Percentiles rank a stretch among this genome's conserved stretches.
Evolutionary conservation across 2,113 vertebrate species (phyloP).

Genomic region (Atherinomorus stipes): DNA sequence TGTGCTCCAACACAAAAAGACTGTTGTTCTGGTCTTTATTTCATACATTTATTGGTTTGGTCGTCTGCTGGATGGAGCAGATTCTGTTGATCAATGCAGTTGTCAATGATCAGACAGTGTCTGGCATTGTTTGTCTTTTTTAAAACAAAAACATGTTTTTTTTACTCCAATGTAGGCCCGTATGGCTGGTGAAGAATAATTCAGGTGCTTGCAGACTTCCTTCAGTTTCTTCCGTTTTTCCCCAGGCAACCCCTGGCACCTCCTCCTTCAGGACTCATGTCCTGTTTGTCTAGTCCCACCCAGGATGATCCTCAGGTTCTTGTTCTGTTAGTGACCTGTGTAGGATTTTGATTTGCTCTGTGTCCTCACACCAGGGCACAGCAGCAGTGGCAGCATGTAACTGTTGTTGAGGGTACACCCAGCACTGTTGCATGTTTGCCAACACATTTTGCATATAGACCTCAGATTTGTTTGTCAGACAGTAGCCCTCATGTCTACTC

Average conservation of each 20-base stretch:
- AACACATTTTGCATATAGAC: constrained; percentile 83
- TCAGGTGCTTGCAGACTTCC: constrained; percentile 29
- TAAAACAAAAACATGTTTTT: neutral
- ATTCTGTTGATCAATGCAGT: constrained; percentile 1
- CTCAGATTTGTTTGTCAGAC: constrained; percentile 86
- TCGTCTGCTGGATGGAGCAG: constrained; percentile 14
- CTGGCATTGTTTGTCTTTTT: neutral
- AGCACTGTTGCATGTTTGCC: constrained; percentile 62
- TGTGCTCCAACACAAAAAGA: constrained; percentile 6
- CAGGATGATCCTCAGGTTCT: constrained; percentile 29
- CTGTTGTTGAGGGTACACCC: constrained; percentile 66
- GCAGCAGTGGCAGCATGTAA: constrained; percentile 41
- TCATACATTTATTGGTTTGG: constrained; percentile 12
- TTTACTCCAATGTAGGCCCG: neutral
- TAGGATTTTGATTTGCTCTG: constrained; percentile 81
- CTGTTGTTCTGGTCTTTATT: constrained; percentile 36
- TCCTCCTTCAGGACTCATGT: constrained; percentile 66
- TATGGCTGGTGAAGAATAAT: constrained; percentile 6
- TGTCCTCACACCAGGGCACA: constrained; percentile 53
- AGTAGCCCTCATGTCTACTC: constrained; percentile 35
- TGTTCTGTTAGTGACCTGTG: constrained; percentile 63
- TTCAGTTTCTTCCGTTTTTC: constrained; percentile 51
- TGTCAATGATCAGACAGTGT: neutral
- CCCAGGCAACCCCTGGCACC: constrained; percentile 40
- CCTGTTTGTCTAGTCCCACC: constrained; percentile 75